Conservation (phyloP, 2,113 vertebrate genomes). For the Siphamia tubifer region DNA sequence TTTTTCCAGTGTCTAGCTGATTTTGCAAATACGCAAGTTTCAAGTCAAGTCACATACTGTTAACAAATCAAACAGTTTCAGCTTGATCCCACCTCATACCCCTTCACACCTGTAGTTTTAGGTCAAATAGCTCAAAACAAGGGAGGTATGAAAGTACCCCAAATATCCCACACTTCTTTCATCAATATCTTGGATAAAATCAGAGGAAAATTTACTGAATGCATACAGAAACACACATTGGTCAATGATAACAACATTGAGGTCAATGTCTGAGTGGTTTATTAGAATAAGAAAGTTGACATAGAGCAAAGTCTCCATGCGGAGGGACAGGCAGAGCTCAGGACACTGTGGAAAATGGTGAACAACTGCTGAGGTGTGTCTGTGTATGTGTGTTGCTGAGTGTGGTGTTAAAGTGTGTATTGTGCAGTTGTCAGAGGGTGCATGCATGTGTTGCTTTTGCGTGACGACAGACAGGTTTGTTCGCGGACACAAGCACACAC, state of each 20-base stretch:
- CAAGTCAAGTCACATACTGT: too few species aligned
- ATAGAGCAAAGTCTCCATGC: slow-evolving; percentile 79
- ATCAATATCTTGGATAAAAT: too few species aligned
- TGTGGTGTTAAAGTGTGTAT: slow-evolving; percentile 32
- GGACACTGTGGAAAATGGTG: slow-evolving; percentile 60
- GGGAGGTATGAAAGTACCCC: too few species aligned
- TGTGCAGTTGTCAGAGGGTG: slow-evolving; percentile 50
- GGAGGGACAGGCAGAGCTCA: slow-evolving; percentile 73
- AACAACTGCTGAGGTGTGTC: slow-evolving; percentile 61
- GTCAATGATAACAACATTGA: slow-evolving; percentile 20
- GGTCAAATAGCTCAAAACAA: too few species aligned
- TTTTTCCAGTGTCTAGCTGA: too few species aligned
- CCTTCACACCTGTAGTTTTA: too few species aligned
- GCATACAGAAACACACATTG: background rate
- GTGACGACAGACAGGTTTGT: slow-evolving; percentile 63
- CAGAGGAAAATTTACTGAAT: too few species aligned
- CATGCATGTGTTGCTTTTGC: slow-evolving; percentile 70
- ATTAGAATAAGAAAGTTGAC: slow-evolving; percentile 83
- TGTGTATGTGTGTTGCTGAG: slow-evolving; percentile 23
- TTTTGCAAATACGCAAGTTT: too few species aligned
- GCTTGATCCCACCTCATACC: too few species aligned
- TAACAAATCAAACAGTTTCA: too few species aligned
- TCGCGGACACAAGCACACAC: slow-evolving; percentile 71
- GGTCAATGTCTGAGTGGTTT: slow-evolving; percentile 73
- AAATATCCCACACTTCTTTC: too few species aligned